Conservation (phyloP, 2,888 invertebrate genomes). For the Steinernema carpocapsae region DNA sequence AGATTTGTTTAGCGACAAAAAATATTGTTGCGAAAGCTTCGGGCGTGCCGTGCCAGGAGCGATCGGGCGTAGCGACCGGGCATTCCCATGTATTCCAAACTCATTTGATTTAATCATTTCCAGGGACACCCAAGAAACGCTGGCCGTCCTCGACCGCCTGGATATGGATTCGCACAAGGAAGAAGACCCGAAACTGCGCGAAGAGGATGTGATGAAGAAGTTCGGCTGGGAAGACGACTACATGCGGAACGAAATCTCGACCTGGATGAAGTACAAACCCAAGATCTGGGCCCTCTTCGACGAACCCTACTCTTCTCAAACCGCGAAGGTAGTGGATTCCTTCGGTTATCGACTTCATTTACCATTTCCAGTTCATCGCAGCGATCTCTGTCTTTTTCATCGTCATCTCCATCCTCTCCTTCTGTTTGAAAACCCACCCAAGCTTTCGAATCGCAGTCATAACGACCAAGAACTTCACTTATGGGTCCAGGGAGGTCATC, state of each 20-base stretch:
- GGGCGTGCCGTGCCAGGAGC: too few species aligned
- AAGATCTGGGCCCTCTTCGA: constrained; percentile 99
- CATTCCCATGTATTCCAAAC: too few species aligned
- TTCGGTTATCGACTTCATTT: not conserved
- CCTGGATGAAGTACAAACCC: constrained; percentile 93
- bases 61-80: too few species aligned
- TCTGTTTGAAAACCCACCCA: constrained; percentile 94
- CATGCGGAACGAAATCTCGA: constrained; percentile 76
- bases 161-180: constrained; percentile 83
- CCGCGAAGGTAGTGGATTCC: constrained; percentile 82
- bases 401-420: constrained; percentile 90
- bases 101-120: constrained; percentile 36
- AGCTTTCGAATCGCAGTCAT: constrained; percentile 79
- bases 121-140: constrained; percentile 95
- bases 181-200: constrained; percentile 72
- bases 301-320: constrained; percentile 96
- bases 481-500: constrained; percentile 37
- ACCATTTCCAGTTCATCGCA: constrained; percentile 82
- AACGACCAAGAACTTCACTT: constrained; percentile 45
- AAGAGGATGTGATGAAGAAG: constrained; percentile 78
- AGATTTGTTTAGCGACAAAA: too few species aligned
- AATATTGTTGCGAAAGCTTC: too few species aligned
- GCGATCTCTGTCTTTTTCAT: constrained; percentile 93
- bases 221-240: constrained; percentile 97
- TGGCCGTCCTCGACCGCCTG: constrained; percentile 93